A percentile compares a stretch with the other conserved stretches of the same genome.
Evolutionary conservation across 2,797 vertebrate genomes (phyloP).

Genomic region (Stomatorhinus walkeri): DNA sequence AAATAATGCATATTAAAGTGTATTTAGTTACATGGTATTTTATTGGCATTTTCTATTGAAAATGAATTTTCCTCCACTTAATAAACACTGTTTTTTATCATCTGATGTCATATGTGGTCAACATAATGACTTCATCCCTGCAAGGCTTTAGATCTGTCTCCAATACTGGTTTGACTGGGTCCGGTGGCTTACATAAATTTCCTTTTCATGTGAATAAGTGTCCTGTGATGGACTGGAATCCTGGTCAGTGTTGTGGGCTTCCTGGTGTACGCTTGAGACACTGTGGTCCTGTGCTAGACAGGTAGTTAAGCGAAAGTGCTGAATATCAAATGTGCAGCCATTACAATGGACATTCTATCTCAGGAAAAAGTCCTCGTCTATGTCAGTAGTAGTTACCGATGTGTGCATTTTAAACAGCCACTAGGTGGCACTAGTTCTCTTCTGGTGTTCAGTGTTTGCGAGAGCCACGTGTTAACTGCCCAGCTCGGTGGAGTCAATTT

Average conservation of each 20-base stretch:
- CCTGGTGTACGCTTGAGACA: not conserved
- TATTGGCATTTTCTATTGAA: conserved; percentile 10
- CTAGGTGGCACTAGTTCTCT: conserved; percentile 13
- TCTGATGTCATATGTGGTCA: not conserved
- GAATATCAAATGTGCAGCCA: not conserved
- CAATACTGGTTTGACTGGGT: not conserved
- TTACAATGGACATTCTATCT: not conserved
- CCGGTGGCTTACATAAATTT: not conserved
- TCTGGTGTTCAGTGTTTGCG: not conserved
- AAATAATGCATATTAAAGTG: not conserved
- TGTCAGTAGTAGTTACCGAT: not conserved
- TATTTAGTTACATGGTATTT: conserved; percentile 4
- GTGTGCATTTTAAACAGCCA: not conserved
- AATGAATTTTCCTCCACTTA: not conserved
- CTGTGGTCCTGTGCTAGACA: not conserved
- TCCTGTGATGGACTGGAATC: not conserved
- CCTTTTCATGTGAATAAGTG: not conserved
- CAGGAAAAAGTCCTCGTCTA: not conserved
- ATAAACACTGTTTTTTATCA: not conserved
- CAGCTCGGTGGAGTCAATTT: not conserved
- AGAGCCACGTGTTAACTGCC: not conserved
- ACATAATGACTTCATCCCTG: not conserved
- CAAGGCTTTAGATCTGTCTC: not conserved
- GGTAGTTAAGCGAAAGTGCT: not conserved
- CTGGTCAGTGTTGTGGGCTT: not conserved